Evolutionary conservation across 2,113 vertebrate species (phyloP).

Genomic region (Osmerus eperlanus): DNA sequence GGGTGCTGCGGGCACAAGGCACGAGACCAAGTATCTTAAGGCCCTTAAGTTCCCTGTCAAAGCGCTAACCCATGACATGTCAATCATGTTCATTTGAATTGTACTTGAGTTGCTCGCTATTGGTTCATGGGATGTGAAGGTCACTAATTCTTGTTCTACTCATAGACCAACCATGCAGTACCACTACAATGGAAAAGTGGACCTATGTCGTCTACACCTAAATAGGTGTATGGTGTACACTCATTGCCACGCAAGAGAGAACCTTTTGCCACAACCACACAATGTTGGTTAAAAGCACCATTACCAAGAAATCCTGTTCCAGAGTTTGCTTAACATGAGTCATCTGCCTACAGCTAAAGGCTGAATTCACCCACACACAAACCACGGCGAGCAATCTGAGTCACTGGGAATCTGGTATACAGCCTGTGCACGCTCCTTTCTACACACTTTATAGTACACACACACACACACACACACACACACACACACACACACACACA

Average conservation of each 20-base stretch:
- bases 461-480: not conserved
- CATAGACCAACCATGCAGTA: no score
- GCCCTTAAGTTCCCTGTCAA: not conserved
- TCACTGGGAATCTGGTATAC: slow-evolving; percentile 39
- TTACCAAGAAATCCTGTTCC: slow-evolving; percentile 66
- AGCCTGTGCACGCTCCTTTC: not conserved
- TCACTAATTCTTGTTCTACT: no score
- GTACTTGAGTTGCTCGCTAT: no score
- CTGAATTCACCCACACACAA: slow-evolving; percentile 59
- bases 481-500: slow-evolving; percentile 3
- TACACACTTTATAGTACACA: no score
- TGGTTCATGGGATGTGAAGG: no score
- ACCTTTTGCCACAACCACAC: slow-evolving; percentile 59
- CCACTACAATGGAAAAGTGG: no score
- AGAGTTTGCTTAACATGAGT: slow-evolving; percentile 67
- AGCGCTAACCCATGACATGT: no score
- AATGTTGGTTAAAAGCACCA: slow-evolving; percentile 64
- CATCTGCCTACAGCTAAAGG: slow-evolving; percentile 56
- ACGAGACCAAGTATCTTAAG: slow-evolving; percentile 22
- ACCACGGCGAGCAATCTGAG: slow-evolving; percentile 53
- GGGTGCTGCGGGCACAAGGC: slow-evolving; percentile 50
- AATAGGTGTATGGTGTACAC: no score
- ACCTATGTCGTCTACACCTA: no score
- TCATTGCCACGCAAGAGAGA: not conserved
- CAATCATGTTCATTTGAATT: no score